Conservation (phyloP, 2,113 vertebrate species). For the Cricetomys ansorgei region DNA sequence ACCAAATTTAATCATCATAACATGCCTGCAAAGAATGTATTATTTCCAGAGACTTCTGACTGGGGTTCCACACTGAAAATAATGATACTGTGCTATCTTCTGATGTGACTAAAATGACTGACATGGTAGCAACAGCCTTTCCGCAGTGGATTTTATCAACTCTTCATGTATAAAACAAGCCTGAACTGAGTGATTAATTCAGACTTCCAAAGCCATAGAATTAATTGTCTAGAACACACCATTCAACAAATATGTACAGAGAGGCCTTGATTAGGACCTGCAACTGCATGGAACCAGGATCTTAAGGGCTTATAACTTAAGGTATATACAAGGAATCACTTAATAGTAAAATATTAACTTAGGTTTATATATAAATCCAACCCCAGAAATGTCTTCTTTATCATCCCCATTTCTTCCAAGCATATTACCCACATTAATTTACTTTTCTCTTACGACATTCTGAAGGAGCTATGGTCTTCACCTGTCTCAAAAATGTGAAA, state of each 20-base stretch:
- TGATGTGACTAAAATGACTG: conserved; percentile 6
- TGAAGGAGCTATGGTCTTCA: not conserved
- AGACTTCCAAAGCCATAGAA: not conserved
- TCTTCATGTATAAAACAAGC: conserved; percentile 15
- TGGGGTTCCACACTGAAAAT: conserved; percentile 52
- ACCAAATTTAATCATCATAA: conserved; percentile 57
- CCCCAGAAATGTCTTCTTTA: not conserved
- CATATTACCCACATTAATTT: not conserved
- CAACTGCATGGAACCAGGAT: not conserved
- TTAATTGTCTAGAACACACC: not conserved
- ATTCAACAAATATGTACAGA: not conserved
- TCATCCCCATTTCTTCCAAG: conserved; percentile 1
- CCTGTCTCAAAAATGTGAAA: not conserved
- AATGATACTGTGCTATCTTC: conserved; percentile 41
- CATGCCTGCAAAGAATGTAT: conserved; percentile 43
- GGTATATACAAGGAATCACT: not conserved
- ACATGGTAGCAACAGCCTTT: conserved; percentile 50
- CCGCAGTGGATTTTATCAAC: conserved; percentile 9
- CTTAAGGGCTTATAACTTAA: not conserved
- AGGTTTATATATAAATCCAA: not conserved
- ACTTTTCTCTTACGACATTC: not conserved
- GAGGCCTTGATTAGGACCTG: not conserved
- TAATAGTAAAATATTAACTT: not conserved
- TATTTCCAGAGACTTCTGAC: conserved; percentile 63
- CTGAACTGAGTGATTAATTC: conserved; percentile 37